A percentile compares a stretch with the other conserved stretches of the same genome.
Evolutionary conservation across 2,113 vertebrate species (phyloP).

Genomic region (Psophia crepitans): DNA sequence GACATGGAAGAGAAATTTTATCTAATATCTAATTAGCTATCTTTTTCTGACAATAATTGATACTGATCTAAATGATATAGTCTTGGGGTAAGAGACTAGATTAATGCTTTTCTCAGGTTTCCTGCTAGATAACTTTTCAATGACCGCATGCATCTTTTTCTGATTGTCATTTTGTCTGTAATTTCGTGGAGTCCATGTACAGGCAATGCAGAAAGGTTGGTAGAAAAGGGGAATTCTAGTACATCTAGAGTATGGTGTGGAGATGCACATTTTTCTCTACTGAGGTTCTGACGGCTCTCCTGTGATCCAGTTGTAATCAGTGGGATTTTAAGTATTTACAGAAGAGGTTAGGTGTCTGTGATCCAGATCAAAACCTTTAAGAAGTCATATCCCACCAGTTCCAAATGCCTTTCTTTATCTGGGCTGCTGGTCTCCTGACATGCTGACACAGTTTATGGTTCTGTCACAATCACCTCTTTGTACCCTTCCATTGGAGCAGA

Average conservation of each 20-base stretch:
- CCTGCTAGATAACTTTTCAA: not conserved
- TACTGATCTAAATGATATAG: not conserved
- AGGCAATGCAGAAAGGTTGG: not conserved
- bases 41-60: not conserved
- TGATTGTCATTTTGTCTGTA: not conserved
- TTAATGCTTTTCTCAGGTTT: not conserved
- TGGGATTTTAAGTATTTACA: not conserved
- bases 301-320: not conserved
- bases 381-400: not conserved
- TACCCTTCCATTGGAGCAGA: not conserved
- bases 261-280: not conserved
- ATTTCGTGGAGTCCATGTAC: not conserved
- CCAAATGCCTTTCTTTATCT: not conserved
- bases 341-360: not conserved
- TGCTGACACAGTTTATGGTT: not conserved
- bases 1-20: not conserved
- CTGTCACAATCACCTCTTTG: not conserved
- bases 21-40: not conserved
- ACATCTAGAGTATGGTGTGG: no score
- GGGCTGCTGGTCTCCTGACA: not conserved
- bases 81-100: not conserved
- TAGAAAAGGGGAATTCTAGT: not conserved
- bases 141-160: not conserved
- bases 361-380: not conserved
- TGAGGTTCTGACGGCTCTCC: not conserved